Evolutionary conservation across 64 coral and sea anemone genomes (phyloP), one percentile per base, ranked within the genome.

Genomic region (Porites lutea): DNA sequence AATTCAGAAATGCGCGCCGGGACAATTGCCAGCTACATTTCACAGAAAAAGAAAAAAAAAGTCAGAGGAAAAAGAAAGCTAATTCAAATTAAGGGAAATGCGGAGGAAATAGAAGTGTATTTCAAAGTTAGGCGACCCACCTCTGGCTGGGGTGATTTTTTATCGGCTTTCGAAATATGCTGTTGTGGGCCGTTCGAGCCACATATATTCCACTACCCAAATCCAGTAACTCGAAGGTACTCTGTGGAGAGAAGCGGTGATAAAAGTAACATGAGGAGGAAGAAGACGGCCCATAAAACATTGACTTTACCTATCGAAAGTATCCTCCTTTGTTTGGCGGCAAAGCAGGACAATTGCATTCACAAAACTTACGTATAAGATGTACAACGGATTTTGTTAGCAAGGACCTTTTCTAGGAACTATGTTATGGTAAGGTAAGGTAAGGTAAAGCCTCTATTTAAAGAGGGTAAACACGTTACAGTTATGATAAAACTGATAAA

Each of bases 241-340:
- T 19, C 18, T 90, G 5, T 47, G 77, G 44, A 51, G 4, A 8
- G 87, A 89, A 47, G 77, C 73, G 4, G 88, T 79, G 2, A 90
- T 79, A 16, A 49, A 60, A 90, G 88, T 90, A 27, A 80, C 13
- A 79, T 45, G 75, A 89, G n/a, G 88, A 89, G 4, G 88, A 89
- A 50, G 79, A 57, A 4, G 53, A 67, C 1, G 75, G 79, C 68
- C 64, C 79, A 37, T 37, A 37, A 37, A 37, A 37, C 27, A 37
- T 37, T 37, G 27, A 37, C 27, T 37, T 37, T 37, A 37, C 27
- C 27, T 37, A 37, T 37, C 27, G 27, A 37, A 37, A 37, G 27
- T 37, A 37, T 37, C 27, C 27, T 37, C 27, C 27, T 37, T 37
- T 37, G 27, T 37, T 37, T 37, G 27, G 27, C 27, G 27, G 27